Conservation (phyloP, 2,888 invertebrate genomes). For the Griposia aprilina region DNA sequence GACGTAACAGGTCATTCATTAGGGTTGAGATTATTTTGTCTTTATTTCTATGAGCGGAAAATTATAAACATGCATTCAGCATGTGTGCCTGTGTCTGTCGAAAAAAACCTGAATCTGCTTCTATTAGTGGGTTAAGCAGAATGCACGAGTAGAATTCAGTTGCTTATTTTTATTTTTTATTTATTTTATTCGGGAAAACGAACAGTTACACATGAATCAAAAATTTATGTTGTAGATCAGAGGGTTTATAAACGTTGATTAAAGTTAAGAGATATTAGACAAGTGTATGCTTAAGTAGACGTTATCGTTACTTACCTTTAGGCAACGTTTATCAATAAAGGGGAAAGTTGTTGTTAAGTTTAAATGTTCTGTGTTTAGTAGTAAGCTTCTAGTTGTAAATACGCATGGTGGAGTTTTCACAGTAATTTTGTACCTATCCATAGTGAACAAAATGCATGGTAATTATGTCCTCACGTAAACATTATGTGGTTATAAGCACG, state of each 20-base stretch:
- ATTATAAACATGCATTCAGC: not conserved
- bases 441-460: constrained; percentile 34
- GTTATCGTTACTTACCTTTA: not conserved
- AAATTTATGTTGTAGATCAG: constrained; percentile 14
- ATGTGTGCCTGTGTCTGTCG: not conserved
- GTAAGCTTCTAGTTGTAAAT: not conserved
- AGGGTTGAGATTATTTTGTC: not conserved
- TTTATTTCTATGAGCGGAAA: not conserved
- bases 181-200: too few species aligned
- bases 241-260: not conserved
- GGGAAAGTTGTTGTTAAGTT: not conserved
- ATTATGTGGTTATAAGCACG: constrained; percentile 52
- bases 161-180: too few species aligned
- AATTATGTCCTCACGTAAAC: constrained; percentile 3
- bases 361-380: constrained; percentile 14
- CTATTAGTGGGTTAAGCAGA: not conserved
- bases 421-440: not conserved
- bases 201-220: too few species aligned
- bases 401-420: constrained; percentile 23
- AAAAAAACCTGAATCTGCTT: not conserved
- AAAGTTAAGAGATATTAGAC: too few species aligned
- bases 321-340: not conserved
- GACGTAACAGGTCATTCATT: too few species aligned
- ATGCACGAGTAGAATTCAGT: constrained; percentile 18
- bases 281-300: not conserved